These are phyloP conservation scores for Epistrophe grossulariae DNA, from an alignment of 2,888 invertebrate species.

Conservation along the genomic window DNA sequence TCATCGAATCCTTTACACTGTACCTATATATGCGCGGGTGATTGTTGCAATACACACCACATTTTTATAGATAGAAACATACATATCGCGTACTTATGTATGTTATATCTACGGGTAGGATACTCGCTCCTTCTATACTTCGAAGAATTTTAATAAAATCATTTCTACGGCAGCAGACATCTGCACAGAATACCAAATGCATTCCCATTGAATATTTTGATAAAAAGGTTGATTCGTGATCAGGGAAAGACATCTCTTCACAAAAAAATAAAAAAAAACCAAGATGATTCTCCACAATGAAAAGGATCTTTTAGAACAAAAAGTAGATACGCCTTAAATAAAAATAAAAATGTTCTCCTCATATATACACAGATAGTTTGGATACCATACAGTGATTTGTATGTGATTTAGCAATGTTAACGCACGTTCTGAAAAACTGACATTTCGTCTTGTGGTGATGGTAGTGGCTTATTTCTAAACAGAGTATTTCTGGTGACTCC, in stretches of 20 bases:
- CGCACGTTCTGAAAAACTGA: not conserved
- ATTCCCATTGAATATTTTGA: constrained; percentile 69
- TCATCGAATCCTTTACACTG: constrained; percentile 36
- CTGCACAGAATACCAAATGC: constrained; percentile 75
- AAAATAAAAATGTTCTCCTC: constrained; percentile 17
- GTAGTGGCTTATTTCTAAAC: not conserved
- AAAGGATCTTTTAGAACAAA: constrained; percentile 47
- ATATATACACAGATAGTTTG: constrained; percentile 25
- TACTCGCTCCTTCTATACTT: constrained; percentile 48
- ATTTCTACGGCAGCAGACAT: constrained; percentile 71
- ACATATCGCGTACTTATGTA: constrained; percentile 17
- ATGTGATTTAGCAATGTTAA: constrained; percentile 40
- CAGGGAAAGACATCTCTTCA: constrained; percentile 63
- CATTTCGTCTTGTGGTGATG: not conserved
- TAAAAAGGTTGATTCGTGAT: constrained; percentile 75
- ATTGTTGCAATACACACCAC: constrained; percentile 29
- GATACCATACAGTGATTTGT: constrained; percentile 22
- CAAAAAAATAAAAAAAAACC: constrained; percentile 4
- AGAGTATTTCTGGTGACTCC: not conserved
- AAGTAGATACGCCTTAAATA: constrained; percentile 30
- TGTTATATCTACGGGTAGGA: constrained; percentile 34
- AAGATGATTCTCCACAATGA: constrained; percentile 26
- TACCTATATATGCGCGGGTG: constrained; percentile 34
- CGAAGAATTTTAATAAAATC: constrained; percentile 76
- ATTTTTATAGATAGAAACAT: not conserved